Conservation (phyloP, 2,888 invertebrate species). For the Heliconius hortense region DNA sequence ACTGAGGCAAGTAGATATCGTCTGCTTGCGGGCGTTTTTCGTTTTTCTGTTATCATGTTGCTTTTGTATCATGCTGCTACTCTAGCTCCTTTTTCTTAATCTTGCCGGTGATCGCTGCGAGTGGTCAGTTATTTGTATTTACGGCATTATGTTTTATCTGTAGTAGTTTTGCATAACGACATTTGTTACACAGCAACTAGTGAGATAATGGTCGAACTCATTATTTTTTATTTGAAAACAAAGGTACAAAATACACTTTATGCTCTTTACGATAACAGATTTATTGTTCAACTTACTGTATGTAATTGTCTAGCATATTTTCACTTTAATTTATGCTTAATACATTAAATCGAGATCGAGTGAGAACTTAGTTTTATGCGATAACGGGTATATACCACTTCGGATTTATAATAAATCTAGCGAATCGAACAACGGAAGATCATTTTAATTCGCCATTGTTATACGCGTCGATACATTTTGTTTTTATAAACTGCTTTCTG, state of each 20-base stretch:
- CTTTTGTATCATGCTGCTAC: slow-evolving; percentile 78
- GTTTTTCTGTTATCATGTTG: slow-evolving; percentile 76
- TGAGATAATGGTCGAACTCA: slow-evolving; percentile 18
- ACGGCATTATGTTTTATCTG: slow-evolving; percentile 32
- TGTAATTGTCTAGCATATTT: background rate
- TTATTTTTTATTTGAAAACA: slow-evolving; percentile 6
- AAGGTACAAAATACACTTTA: slow-evolving; percentile 9
- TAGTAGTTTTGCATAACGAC: slow-evolving; percentile 38
- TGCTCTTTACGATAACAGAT: slow-evolving; percentile 11
- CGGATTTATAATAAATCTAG: slow-evolving; percentile 11
- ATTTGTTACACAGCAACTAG: slow-evolving; percentile 32
- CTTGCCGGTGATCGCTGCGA: slow-evolving; percentile 65
- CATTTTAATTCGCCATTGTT: slow-evolving; percentile 42
- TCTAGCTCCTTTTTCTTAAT: slow-evolving; percentile 64
- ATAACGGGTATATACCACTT: background rate
- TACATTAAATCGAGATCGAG: background rate
- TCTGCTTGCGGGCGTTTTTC: slow-evolving; percentile 74
- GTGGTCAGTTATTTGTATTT: slow-evolving; percentile 47
- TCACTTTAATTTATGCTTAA: background rate
- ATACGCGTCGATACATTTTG: slow-evolving; percentile 37
- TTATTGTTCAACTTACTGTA: slow-evolving; percentile 7
- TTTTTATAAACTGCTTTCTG: slow-evolving; percentile 50
- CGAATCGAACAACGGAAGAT: slow-evolving; percentile 11
- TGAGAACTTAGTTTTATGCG: background rate
- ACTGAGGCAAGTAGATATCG: slow-evolving; percentile 76